Conservation (phyloP, 2,113 vertebrate genomes). For the Ictalurus punctatus region DNA sequence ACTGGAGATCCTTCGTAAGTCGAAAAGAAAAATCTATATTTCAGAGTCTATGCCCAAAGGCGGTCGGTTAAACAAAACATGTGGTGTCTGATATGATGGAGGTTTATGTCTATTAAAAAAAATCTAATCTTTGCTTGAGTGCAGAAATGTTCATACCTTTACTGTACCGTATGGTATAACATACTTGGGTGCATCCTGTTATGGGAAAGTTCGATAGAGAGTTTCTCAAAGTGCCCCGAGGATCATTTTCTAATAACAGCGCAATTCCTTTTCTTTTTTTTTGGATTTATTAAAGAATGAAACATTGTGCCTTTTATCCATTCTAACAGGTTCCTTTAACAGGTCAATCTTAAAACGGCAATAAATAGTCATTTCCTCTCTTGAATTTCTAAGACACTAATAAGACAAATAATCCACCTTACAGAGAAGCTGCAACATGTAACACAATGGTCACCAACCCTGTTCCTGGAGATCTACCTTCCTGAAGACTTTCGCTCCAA, state of each 20-base stretch:
- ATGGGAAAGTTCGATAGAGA: neutral
- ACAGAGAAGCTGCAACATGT: neutral
- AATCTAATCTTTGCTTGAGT: neutral
- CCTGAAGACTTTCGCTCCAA: no score
- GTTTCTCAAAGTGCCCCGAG: neutral
- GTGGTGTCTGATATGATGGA: neutral
- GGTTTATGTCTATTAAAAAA: neutral
- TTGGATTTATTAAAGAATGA: neutral
- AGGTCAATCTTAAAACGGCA: neutral
- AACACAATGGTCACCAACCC: neutral
- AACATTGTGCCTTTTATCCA: neutral
- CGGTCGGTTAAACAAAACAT: neutral
- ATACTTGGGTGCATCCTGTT: neutral
- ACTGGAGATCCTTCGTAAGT: constrained; percentile 64
- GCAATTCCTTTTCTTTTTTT: neutral
- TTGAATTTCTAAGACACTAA: neutral
- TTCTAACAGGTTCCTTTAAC: no score
- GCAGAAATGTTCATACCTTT: neutral
- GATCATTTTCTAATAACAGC: neutral
- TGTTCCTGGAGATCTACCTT: no score
- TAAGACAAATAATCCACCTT: neutral
- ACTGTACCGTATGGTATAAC: neutral
- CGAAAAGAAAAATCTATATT: neutral
- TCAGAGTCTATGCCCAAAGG: neutral
- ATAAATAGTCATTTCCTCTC: neutral